These are phyloP conservation scores for Plagodis dolabraria DNA, from an alignment of 2,888 invertebrate genomes.

Conservation along the genomic window DNA sequence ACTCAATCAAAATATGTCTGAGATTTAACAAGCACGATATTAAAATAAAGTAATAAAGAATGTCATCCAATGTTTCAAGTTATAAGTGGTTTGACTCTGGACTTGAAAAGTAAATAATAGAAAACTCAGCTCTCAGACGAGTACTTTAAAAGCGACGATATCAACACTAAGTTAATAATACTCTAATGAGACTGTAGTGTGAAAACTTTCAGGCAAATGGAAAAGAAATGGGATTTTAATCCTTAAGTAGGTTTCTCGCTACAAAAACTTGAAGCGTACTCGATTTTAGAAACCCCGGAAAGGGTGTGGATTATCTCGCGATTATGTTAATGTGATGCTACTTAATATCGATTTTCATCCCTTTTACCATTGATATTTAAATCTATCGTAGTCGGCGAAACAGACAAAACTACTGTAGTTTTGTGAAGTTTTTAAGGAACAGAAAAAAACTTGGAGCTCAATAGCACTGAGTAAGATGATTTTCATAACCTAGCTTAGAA, in stretches of 20 bases:
- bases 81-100: slow-evolving; percentile 14
- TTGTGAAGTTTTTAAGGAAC: too few species aligned
- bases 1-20: not conserved
- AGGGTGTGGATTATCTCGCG: slow-evolving; percentile 48
- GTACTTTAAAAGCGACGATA: slow-evolving; percentile 19
- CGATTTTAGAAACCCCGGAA: slow-evolving; percentile 26
- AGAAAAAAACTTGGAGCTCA: too few species aligned
- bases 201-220: slow-evolving; percentile 27
- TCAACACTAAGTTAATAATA: slow-evolving; percentile 23
- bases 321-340: slow-evolving; percentile 61
- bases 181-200: slow-evolving; percentile 29
- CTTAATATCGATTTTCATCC: slow-evolving; percentile 43
- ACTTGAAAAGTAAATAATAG: slow-evolving; percentile 13
- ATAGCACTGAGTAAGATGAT: not conserved
- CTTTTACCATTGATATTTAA: slow-evolving; percentile 53
- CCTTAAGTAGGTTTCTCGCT: slow-evolving; percentile 22
- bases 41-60: too few species aligned
- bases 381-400: slow-evolving; percentile 35
- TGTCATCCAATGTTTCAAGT: too few species aligned
- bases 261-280: slow-evolving; percentile 13
- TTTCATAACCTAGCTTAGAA: too few species aligned
- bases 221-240: slow-evolving; percentile 35
- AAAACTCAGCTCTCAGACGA: slow-evolving; percentile 17
- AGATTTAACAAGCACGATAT: too few species aligned
- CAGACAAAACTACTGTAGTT: not conserved